Conservation (phyloP, 2,113 vertebrate species). For the Ciconia maguari region DNA sequence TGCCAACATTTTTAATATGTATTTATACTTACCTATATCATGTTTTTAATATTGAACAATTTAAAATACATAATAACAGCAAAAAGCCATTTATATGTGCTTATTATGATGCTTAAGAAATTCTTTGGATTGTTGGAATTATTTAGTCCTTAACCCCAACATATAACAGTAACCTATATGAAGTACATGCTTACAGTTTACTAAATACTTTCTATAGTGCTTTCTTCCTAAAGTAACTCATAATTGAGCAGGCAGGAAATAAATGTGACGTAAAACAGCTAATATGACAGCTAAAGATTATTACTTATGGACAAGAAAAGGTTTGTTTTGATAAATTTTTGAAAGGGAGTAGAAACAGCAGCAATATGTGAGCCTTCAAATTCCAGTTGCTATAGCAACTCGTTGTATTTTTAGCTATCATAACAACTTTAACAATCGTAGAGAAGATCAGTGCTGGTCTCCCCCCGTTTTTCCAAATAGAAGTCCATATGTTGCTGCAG, state of each 20-base stretch:
- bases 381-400: conserved; percentile 59
- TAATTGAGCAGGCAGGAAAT: background rate
- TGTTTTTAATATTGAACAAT: background rate
- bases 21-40: background rate
- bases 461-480: background rate
- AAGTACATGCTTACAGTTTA: background rate
- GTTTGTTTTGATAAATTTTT: conserved; percentile 22
- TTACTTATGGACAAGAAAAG: background rate
- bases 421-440: background rate
- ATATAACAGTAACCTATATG: background rate
- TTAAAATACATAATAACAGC: background rate
- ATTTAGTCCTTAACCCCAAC: background rate
- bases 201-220: background rate
- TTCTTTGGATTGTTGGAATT: background rate
- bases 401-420: conserved; percentile 53
- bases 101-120: background rate
- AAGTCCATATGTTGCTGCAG: background rate
- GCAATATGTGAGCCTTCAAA: background rate
- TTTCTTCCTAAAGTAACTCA: background rate
- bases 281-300: background rate
- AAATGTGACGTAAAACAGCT: background rate
- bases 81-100: background rate
- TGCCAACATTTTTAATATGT: background rate
- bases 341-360: background rate
- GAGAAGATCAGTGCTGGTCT: background rate